Evolutionary conservation across 2,113 vertebrate species (phyloP).

Genomic region (Corythoichthys intestinalis): DNA sequence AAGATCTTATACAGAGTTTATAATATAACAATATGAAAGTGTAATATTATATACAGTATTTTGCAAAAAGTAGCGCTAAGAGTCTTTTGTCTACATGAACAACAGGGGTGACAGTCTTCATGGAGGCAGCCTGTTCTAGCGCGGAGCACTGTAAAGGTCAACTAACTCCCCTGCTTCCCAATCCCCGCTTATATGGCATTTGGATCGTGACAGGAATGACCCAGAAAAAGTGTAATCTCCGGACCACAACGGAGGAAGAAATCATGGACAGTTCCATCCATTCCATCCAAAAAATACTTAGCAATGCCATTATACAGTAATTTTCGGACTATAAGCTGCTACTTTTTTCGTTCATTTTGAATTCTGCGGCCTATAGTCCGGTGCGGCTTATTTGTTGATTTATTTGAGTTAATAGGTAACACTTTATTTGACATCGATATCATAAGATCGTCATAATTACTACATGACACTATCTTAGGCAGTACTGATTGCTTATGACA

Average conservation of each 20-base stretch:
- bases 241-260: slow-evolving; percentile 43
- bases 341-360: no score
- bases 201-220: slow-evolving; percentile 64
- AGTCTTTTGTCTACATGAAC: slow-evolving; percentile 27
- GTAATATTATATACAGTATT: no score
- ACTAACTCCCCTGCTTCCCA: slow-evolving; percentile 15
- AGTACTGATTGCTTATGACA: no score
- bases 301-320: no score
- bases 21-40: background rate
- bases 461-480: no score
- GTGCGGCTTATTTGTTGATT: no score
- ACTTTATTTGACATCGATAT: no score
- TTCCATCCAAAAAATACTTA: no score
- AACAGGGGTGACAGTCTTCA: slow-evolving; percentile 45
- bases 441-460: no score
- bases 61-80: background rate
- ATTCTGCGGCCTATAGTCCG: no score
- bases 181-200: slow-evolving; percentile 55
- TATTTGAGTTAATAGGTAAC: no score
- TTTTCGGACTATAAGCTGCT: no score
- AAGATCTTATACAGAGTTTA: background rate
- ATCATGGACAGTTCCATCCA: background rate
- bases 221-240: slow-evolving; percentile 62
- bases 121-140: slow-evolving; percentile 32
- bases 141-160: slow-evolving; percentile 65